Evolutionary conservation across 2,113 vertebrate genomes (phyloP), one percentile per base, ranked within the genome.

Genomic region (Labeo rohita): DNA sequence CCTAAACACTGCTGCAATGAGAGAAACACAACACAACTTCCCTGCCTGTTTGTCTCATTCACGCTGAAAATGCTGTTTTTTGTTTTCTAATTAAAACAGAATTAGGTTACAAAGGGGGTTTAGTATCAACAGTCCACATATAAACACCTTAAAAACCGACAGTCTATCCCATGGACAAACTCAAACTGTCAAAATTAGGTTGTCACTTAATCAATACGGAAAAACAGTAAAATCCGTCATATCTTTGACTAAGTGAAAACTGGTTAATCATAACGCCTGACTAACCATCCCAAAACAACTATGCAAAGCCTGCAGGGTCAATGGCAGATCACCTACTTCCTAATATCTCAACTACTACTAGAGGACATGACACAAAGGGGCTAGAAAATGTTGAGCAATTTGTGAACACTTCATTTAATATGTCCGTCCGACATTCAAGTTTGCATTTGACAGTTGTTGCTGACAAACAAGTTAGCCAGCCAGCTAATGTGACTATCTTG

Each of bases 361-460:
- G n/a, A 63, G 36, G 6, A 18, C 12, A 63, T 23, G 36, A 61
- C 77, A 63, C 36, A 5, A 54, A 47, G 2, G 56, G 36, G 3
- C 68, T 72, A 43, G 28, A 18, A 72, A 43, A 43, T 28, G 36
- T 63, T 9, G 47, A 79, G 11, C 21, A 80, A 23, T 8, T 2
- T 9, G 12, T 80, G 0, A 9, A 63, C 0, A 63, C 8, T 0
- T 36, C 1, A 65, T 80, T 63, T 7, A 45, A 23, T 47, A 63
- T 34, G 79, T 10, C 11, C 49, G 43, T 49, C 6, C 3, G 18
- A 52, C 63, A 36, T n/a, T 70, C 2, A 45, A 61, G 50, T 80
- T 39, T 34, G 21, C 4, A 73, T 73, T 68, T 78, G 21, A 84
- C 76, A 88, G 74, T 74, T 86, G 47, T 77, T 76, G 72, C 63